Base-by-base conservation (phyloP, 2,113 vertebrate species). In the Hucho hucho region DNA sequence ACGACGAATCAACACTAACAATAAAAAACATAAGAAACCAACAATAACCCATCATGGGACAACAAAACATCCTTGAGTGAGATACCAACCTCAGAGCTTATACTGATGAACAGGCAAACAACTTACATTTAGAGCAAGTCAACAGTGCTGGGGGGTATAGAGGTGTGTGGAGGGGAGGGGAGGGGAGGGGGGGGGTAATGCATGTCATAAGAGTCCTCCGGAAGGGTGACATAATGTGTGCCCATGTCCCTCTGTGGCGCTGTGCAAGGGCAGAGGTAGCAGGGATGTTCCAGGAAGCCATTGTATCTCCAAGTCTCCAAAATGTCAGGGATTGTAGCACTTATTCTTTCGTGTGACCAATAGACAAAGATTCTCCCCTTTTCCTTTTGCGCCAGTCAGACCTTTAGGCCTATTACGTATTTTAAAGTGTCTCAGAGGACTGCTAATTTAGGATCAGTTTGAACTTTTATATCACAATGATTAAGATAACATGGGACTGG, bases 121-220 rank as follows among this genome's bases (percentile, higher is more conserved):
- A 58, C 56, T 49, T 13, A 49, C 11, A 49, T 49, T 4, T 14
- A 14, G 58, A 7, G 22, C 7, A 25, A 47, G n/a, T 69, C 6
- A 69, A 49, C 29, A 22, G 49, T 80, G 83, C 56, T 77, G 59
- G 73, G 18, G 56, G 59, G 74, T 47, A 18, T 24, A 78, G 28
- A 24, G 22, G 47, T 69, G 46, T 14, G 46, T 47, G 46, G 12
- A 47, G 12, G 13, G 46, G 64, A 29, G 70, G 47, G 64, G 29
- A 20, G 79, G 65, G 73, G 70, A 47, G 43, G 70, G 47, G 64
- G 29, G 22, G 79, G 65, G 73, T 72, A 47, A 84, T 69, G 70
- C 53, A 64, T 70, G 64, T 68, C 64, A 64, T 22, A 76, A 66
- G 28, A 73, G 75, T 59, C 61, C 68, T 72, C 18, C 9, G 32